A percentile compares a stretch with the other conserved stretches of the same genome.
phyloP scores from a whole-genome alignment of 1,140 invertebrate genomes.

The Drosophila parvula region DNA sequence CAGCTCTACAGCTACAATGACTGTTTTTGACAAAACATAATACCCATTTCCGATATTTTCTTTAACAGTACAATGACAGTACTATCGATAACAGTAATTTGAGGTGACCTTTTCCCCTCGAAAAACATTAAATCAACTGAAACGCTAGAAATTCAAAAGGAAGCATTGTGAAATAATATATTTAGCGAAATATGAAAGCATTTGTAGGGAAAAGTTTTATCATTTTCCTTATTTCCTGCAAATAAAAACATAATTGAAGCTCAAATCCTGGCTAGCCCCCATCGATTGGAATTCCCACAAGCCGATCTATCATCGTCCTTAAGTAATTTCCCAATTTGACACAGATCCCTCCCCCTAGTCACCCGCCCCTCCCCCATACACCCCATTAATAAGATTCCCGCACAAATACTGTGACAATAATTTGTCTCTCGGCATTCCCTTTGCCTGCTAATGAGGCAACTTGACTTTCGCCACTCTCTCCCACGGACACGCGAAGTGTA shows the following conservation, averaged over 20 bases:
- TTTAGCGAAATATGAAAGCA: too few species aligned
- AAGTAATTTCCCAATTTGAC: constrained; percentile 7
- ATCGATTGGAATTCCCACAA: constrained; percentile 6
- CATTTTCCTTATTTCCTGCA: not conserved
- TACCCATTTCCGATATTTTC: too few species aligned
- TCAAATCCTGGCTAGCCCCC: not conserved
- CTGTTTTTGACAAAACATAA: too few species aligned
- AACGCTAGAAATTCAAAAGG: too few species aligned
- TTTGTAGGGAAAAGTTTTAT: too few species aligned
- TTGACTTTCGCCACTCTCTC: constrained; percentile 45
- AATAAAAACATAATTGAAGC: not conserved
- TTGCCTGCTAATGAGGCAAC: constrained; percentile 43
- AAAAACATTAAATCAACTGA: too few species aligned
- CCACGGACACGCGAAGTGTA: constrained; percentile 20
- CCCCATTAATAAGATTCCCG: constrained; percentile 36
- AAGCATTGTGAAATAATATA: too few species aligned
- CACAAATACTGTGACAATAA: constrained; percentile 44
- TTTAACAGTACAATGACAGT: too few species aligned
- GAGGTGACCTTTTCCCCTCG: too few species aligned
- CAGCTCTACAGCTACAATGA: too few species aligned
- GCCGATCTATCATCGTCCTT: constrained; percentile 15
- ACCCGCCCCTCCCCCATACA: not conserved
- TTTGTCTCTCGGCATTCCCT: constrained; percentile 30
- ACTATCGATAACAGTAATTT: too few species aligned
- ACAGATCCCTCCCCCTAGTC: not conserved